phyloP scores from a whole-genome alignment of 2,113 vertebrate genomes.

The Petrocephalus zakoni region DNA sequence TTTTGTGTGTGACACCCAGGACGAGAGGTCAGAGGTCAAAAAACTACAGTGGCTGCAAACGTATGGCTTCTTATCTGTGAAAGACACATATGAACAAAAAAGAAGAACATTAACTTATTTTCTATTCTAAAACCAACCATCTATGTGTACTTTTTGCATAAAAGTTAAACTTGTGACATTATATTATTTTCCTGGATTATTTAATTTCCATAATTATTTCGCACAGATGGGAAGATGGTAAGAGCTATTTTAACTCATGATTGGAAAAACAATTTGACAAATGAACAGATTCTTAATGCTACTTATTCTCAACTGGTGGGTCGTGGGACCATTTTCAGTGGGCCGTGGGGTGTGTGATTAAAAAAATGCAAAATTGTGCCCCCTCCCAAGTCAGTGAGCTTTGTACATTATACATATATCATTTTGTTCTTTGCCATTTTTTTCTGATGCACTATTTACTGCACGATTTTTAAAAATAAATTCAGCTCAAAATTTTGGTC shows the following conservation, averaged over 20 bases:
- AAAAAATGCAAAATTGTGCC: background rate
- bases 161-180: background rate
- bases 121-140: background rate
- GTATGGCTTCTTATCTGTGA: slow-evolving; percentile 72
- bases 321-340: background rate
- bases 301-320: background rate
- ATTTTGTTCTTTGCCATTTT: background rate
- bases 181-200: background rate
- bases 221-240: background rate
- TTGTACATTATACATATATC: background rate
- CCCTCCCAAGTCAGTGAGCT: too few relatives aligned
- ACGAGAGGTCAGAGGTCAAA: slow-evolving; percentile 49
- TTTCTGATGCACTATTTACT: background rate
- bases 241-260: background rate
- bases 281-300: background rate
- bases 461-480: background rate
- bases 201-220: background rate
- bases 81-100: slow-evolving; percentile 17
- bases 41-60: slow-evolving; percentile 62
- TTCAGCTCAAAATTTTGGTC: background rate
- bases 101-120: background rate
- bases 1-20: slow-evolving; percentile 47
- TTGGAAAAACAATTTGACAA: background rate
- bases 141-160: background rate
- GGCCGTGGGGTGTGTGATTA: background rate